These are phyloP conservation scores for Macroglossus sobrinus DNA, from an alignment of 2,113 vertebrate species.

Conservation along the genomic window DNA sequence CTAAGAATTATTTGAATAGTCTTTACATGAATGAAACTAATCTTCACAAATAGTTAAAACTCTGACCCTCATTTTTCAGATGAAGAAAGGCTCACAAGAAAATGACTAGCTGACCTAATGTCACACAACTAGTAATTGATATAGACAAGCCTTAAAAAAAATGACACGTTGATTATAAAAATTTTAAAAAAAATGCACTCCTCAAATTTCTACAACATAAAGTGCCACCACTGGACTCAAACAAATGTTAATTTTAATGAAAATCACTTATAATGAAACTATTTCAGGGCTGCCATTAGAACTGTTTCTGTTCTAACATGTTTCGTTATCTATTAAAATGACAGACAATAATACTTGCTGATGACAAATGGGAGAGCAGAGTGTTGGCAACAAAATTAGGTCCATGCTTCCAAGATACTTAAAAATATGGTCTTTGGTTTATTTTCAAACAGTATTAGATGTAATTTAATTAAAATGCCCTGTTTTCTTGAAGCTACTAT, in stretches of 20 bases:
- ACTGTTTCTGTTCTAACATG: neutral
- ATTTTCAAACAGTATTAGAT: slow-evolving; percentile 65
- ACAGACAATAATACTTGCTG: slow-evolving; percentile 44
- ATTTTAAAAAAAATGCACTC: neutral
- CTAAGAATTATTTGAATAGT: neutral
- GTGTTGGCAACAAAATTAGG: slow-evolving; percentile 64
- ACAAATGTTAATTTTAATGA: slow-evolving; percentile 22
- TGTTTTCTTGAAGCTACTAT: slow-evolving; percentile 9
- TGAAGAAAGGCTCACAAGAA: neutral
- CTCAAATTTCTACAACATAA: neutral
- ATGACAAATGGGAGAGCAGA: slow-evolving; percentile 63
- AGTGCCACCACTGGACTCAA: neutral
- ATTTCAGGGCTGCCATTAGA: neutral
- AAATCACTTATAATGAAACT: slow-evolving; percentile 34
- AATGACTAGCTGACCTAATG: neutral
- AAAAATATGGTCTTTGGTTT: slow-evolving; percentile 36
- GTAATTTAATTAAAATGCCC: slow-evolving; percentile 29
- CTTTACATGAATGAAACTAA: neutral
- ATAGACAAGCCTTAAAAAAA: slow-evolving; percentile 3
- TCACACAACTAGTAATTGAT: neutral
- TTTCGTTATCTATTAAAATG: slow-evolving; percentile 48
- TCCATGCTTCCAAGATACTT: slow-evolving; percentile 49
- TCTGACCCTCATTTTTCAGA: neutral
- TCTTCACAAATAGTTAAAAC: neutral
- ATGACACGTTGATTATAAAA: neutral